phyloP scores from a whole-genome alignment of 2,797 vertebrate genomes.

The Vireo griseus region DNA sequence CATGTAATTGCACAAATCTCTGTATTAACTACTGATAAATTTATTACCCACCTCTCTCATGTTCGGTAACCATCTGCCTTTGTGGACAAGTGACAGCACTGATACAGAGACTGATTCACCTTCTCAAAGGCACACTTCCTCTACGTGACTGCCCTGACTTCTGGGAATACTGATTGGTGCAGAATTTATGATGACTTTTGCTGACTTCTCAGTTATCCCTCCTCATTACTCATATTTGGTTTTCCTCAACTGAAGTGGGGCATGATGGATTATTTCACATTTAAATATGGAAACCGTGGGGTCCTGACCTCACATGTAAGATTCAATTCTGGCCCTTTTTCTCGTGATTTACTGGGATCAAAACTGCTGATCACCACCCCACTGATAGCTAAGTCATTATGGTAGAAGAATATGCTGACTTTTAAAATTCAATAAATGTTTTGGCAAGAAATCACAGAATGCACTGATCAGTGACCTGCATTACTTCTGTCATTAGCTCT shows the following conservation, averaged over 20 bases:
- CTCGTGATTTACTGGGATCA: background rate
- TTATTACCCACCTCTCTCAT: background rate
- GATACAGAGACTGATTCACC: background rate
- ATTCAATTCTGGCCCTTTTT: background rate
- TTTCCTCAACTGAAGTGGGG: background rate
- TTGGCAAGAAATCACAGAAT: background rate
- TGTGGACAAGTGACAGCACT: background rate
- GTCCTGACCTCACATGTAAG: background rate
- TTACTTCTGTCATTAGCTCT: background rate
- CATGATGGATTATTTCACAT: background rate
- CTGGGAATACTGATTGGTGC: background rate
- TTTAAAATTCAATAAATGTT: background rate
- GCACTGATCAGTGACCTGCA: background rate
- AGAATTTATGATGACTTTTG: background rate
- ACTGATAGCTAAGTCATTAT: background rate
- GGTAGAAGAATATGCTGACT: background rate
- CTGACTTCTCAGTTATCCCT: background rate
- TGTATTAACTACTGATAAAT: background rate
- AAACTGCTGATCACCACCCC: background rate
- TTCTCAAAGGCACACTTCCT: background rate
- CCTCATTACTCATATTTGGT: background rate
- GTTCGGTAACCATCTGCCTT: background rate
- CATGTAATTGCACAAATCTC: background rate
- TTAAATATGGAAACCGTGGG: background rate
- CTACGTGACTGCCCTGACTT: rapidly evolving